phyloP scores from a whole-genome alignment of 1,140 invertebrate species.

The Zaprionus nigranus region DNA sequence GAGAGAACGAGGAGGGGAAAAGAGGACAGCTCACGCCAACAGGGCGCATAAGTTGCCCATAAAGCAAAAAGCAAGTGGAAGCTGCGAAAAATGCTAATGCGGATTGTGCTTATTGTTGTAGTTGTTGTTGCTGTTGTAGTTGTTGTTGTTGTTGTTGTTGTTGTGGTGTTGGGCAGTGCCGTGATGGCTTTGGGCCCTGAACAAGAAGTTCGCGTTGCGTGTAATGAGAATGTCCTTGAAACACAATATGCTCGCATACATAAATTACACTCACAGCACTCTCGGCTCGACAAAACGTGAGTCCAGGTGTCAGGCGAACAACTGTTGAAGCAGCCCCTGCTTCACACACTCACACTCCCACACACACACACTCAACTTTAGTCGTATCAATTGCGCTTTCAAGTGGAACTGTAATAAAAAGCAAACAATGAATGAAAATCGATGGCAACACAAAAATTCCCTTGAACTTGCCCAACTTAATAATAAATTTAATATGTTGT shows the following conservation, averaged over 20 bases:
- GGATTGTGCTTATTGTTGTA: conserved; percentile 19
- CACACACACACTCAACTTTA: not conserved
- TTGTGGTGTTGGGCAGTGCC: conserved; percentile 1
- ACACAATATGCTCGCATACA: conserved; percentile 79
- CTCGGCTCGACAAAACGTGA: conserved; percentile 18
- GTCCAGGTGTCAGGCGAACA: conserved; percentile 36
- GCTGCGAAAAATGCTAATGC: conserved; percentile 72
- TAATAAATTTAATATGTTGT: not conserved
- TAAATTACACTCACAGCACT: conserved; percentile 59
- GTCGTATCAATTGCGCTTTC: conserved; percentile 31
- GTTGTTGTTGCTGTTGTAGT: conserved; percentile 1
- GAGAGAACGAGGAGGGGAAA: not conserved
- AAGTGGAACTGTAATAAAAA: not conserved
- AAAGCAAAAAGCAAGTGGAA: conserved; percentile 49
- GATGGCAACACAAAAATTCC: not conserved
- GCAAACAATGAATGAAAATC: not conserved
- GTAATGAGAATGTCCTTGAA: conserved; percentile 81
- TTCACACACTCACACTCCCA: not conserved
- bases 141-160: conserved; percentile 10
- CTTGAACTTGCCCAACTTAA: not conserved
- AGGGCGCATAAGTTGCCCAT: conserved; percentile 44
- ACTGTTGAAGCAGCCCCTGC: conserved; percentile 25
- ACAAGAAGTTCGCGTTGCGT: conserved; percentile 66
- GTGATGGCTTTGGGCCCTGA: conserved; percentile 21
- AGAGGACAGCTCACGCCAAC: not conserved